Evolutionary conservation across 2,888 invertebrate genomes (phyloP).

Genomic region (Rhagonycha lutea): DNA sequence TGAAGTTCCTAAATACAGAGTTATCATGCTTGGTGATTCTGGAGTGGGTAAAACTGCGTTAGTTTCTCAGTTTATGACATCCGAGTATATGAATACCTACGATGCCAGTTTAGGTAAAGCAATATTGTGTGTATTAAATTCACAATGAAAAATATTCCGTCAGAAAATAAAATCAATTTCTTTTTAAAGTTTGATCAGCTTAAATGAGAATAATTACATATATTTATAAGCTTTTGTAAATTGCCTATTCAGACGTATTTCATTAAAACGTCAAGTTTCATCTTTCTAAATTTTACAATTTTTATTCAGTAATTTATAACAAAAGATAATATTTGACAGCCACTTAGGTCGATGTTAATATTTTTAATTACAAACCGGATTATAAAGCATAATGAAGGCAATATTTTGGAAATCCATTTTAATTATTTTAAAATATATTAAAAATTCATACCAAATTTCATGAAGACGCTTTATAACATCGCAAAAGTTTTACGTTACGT

Average conservation of each 20-base stretch:
- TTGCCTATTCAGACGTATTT: too few relatives aligned
- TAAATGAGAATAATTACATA: neutral
- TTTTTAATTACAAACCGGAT: too few relatives aligned
- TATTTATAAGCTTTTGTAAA: neutral
- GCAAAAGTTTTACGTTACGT: slow-evolving; percentile 9
- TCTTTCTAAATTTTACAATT: neutral
- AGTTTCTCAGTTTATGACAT: slow-evolving; percentile 92
- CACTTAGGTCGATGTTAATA: too few relatives aligned
- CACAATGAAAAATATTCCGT: neutral
- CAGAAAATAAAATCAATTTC: neutral
- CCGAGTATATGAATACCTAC: slow-evolving; percentile 94
- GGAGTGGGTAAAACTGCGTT: slow-evolving; percentile 91
- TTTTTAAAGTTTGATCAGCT: neutral
- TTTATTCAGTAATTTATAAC: neutral
- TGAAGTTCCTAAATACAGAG: slow-evolving; percentile 76
- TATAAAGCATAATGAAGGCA: too few relatives aligned
- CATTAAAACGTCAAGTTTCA: too few relatives aligned
- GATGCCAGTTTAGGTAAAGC: slow-evolving; percentile 84
- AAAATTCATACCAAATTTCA: neutral
- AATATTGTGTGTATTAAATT: neutral
- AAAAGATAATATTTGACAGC: too few relatives aligned
- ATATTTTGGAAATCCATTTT: neutral
- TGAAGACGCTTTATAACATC: neutral
- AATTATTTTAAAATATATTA: neutral
- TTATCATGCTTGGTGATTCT: slow-evolving; percentile 80